phyloP scores from a whole-genome alignment of 1,140 invertebrate genomes.

The Drosophila arawakana region DNA sequence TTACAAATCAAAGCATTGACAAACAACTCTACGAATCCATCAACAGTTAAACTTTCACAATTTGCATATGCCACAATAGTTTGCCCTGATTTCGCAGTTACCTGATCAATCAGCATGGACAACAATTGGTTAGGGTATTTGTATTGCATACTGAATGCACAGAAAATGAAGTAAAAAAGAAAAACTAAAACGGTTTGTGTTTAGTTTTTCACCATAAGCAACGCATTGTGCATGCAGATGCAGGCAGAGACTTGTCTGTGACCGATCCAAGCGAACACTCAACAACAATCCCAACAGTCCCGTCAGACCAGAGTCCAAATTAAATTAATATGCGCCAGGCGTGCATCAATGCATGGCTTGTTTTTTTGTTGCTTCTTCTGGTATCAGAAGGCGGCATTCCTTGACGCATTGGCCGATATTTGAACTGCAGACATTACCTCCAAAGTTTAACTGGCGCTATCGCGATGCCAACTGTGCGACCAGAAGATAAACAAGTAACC shows the following conservation, averaged over 20 bases:
- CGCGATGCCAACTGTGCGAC: constrained; percentile 62
- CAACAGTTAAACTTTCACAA: constrained; percentile 69
- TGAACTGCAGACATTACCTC: constrained; percentile 46
- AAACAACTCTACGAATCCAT: constrained; percentile 24
- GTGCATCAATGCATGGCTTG: constrained; percentile 26
- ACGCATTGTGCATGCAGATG: constrained; percentile 52
- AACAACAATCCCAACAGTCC: constrained; percentile 21
- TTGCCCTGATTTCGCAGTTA: constrained; percentile 71
- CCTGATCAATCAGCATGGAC: constrained; percentile 39
- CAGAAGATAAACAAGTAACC: constrained; percentile 1
- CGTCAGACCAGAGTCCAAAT: constrained; percentile 39
- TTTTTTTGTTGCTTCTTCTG: constrained; percentile 16
- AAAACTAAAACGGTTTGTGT: constrained; percentile 25
- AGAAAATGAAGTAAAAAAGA: constrained; percentile 27
- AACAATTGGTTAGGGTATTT: constrained; percentile 7
- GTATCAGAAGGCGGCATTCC: constrained; percentile 45
- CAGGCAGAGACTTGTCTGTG: constrained; percentile 22
- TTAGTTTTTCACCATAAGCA: constrained; percentile 48
- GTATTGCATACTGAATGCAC: constrained; percentile 47
- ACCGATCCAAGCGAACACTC: constrained; percentile 21
- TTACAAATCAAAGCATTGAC: constrained; percentile 59
- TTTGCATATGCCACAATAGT: constrained; percentile 55
- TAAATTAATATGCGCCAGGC: constrained; percentile 69
- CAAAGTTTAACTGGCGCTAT: constrained; percentile 68
- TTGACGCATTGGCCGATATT: constrained; percentile 75